Evolutionary conservation across 2,888 invertebrate species (phyloP).

Genomic region (Drosophila putrida): DNA sequence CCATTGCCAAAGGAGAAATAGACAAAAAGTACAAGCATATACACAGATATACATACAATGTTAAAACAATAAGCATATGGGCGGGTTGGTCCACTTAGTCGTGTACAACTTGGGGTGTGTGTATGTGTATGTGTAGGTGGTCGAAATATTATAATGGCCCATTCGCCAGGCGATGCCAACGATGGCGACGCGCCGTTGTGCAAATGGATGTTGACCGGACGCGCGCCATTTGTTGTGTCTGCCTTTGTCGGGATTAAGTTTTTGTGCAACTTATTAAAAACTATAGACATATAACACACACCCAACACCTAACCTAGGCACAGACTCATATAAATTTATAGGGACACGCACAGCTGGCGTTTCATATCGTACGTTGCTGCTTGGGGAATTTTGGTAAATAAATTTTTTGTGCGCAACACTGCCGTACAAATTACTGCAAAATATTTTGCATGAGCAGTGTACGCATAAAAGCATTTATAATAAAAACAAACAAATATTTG

Average conservation of each 20-base stretch:
- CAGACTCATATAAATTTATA: slow-evolving; percentile 62
- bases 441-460: slow-evolving; percentile 72
- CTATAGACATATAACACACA: slow-evolving; percentile 55
- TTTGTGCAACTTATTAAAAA: slow-evolving; percentile 75
- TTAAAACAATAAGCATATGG: slow-evolving; percentile 73
- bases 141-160: slow-evolving; percentile 62
- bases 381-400: slow-evolving; percentile 70
- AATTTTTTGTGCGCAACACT: slow-evolving; percentile 57
- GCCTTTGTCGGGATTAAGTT: slow-evolving; percentile 69
- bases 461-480: slow-evolving; percentile 68
- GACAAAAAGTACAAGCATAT: slow-evolving; percentile 53
- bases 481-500: slow-evolving; percentile 62
- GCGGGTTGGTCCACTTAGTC: slow-evolving; percentile 22
- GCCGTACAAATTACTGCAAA: slow-evolving; percentile 73
- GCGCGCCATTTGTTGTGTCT: slow-evolving; percentile 60
- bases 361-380: slow-evolving; percentile 25
- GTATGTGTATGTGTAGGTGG: slow-evolving; percentile 2
- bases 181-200: slow-evolving; percentile 36
- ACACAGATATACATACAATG: slow-evolving; percentile 40
- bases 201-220: slow-evolving; percentile 50
- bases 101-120: slow-evolving; percentile 5
- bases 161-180: slow-evolving; percentile 32
- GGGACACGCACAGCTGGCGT: slow-evolving; percentile 65
- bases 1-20: slow-evolving; percentile 58
- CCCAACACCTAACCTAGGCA: slow-evolving; percentile 15